Evolutionary conservation across 2,797 vertebrate genomes (phyloP), one percentile per base, ranked within the genome.

Genomic region (Danionella dracula): DNA sequence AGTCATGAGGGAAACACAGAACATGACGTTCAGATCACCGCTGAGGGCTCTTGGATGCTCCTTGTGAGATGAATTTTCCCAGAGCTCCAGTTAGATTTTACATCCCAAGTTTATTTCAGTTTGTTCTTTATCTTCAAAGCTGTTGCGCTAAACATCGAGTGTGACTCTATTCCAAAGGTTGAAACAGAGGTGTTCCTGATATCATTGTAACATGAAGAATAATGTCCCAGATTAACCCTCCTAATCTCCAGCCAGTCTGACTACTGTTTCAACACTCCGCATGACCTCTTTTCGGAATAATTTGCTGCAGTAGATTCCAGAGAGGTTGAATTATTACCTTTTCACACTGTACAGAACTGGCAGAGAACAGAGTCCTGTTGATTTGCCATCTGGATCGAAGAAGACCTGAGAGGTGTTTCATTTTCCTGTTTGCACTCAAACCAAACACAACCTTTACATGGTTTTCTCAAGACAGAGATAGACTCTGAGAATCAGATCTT

Each of bases 371-470:
- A 73, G 65, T 74, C 75, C 61, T 76, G 71, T 74, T 15, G 71
- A 17, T 63, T 40, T 66, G 60, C 75, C 75, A 76, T 74, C 75
- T 76, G 71, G 71, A 71, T 71, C 60, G 58, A 49, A 20, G 42
- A 44, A 53, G 13, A 53, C 53, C 45, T 57, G 44, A 61, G 61
- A 69, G 68, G 68, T 68, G 75, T 69, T 76, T 76, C 65, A 74
- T 76, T 68, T 68, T 5, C 32, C 66, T 60, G 19, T 48, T 60
- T 31, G 58, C 35, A 10, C 11, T 68, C 31, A 65, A 27, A 3
- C 23, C 6, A 27, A 27, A 6, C 23, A 3, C 23, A 27, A n/a
- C n/a, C n/a, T n/a, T n/a, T n/a, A n/a, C n/a, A n/a, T n/a, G n/a
- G n/a, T n/a, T n/a, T n/a, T n/a, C n/a, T n/a, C n/a, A n/a, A n/a